Conservation (phyloP, 2,888 invertebrate genomes). For the Biston betularia region DNA sequence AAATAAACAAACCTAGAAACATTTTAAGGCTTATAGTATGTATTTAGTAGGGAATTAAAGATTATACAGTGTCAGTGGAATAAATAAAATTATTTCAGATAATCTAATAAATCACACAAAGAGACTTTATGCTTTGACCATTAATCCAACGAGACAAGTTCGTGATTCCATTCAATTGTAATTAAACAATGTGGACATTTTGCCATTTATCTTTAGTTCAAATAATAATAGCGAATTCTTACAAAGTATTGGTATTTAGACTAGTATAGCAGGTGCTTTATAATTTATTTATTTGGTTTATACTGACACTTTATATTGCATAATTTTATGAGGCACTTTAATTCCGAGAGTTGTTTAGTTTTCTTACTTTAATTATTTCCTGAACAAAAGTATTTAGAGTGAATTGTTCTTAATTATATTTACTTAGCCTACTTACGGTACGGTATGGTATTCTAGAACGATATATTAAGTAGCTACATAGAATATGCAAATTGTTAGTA, state of each 20-base stretch:
- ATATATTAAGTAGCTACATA: too few species aligned
- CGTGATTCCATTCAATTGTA: conserved; percentile 49
- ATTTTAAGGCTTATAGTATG: too few species aligned
- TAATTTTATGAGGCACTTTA: background rate
- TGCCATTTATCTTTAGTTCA: conserved; percentile 40
- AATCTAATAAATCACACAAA: background rate
- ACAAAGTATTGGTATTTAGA: conserved; percentile 33
- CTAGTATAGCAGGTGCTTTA: conserved; percentile 26
- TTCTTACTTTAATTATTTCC: background rate
- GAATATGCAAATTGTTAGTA: background rate
- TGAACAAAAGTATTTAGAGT: background rate
- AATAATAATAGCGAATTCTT: conserved; percentile 34
- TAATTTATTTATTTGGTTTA: conserved; percentile 29
- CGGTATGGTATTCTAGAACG: background rate
- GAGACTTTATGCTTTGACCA: background rate
- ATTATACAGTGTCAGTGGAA: background rate
- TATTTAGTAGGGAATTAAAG: too few species aligned
- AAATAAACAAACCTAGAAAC: too few species aligned
- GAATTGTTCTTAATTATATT: background rate
- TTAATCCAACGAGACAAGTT: conserved; percentile 29
- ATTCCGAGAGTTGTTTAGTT: conserved; percentile 4
- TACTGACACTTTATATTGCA: conserved; percentile 12
- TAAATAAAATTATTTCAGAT: background rate
- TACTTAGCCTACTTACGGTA: conserved; percentile 4
- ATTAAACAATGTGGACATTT: conserved; percentile 52